Evolutionary conservation across 1,140 invertebrate species (phyloP).

Genomic region (Nebria ingens): DNA sequence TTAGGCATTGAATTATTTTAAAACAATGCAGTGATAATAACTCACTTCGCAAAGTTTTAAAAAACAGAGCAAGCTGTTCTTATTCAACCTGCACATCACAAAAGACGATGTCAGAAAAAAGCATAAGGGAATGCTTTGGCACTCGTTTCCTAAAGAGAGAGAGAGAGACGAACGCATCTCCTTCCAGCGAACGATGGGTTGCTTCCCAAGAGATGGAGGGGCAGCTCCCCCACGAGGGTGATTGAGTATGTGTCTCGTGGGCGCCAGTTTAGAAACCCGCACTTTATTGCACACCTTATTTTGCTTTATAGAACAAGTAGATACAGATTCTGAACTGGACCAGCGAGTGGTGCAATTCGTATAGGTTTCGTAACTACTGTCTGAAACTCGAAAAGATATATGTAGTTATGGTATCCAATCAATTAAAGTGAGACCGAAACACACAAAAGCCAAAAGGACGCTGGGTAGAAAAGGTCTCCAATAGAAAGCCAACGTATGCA

Average conservation of each 20-base stretch:
- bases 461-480: not conserved
- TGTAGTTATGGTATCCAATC: not conserved
- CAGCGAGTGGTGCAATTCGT: not conserved
- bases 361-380: not conserved
- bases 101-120: not conserved
- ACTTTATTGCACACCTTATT: slow-evolving; percentile 1
- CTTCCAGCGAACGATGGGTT: too few species aligned
- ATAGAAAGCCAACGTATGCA: not conserved
- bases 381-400: not conserved
- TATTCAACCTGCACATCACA: too few species aligned
- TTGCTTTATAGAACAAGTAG: slow-evolving; percentile 2
- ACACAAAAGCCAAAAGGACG: not conserved
- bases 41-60: too few species aligned
- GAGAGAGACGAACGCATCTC: too few species aligned
- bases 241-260: not conserved
- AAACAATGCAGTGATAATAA: too few species aligned
- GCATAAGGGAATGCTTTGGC: not conserved
- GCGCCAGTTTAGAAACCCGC: slow-evolving; percentile 3
- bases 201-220: too few species aligned
- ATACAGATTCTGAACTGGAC: not conserved
- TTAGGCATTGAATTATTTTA: too few species aligned
- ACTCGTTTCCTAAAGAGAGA: not conserved
- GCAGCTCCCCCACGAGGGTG: not conserved
- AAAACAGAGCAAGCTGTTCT: too few species aligned
- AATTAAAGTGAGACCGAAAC: not conserved